These are phyloP conservation scores for Seira ritae DNA, from an alignment of 2,888 invertebrate genomes.

Conservation along the genomic window DNA sequence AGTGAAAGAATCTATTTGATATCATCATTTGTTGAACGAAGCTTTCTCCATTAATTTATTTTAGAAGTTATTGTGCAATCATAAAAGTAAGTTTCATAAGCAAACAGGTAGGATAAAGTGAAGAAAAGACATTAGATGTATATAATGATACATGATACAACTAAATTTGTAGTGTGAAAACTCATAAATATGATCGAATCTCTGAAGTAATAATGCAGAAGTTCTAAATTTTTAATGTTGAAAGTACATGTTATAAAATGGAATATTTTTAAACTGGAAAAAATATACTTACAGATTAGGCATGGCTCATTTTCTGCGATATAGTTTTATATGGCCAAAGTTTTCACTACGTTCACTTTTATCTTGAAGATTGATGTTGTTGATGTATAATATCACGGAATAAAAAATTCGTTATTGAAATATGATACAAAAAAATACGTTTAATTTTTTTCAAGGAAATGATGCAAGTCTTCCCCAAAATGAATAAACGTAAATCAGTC, in stretches of 20 bases:
- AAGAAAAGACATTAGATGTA: slow-evolving; percentile 3
- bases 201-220: slow-evolving; percentile 25
- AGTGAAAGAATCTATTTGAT: too few species aligned
- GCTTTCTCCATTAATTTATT: too few species aligned
- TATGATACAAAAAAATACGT: slow-evolving; percentile 1
- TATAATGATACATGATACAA: background rate
- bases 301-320: slow-evolving; percentile 3
- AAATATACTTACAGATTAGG: slow-evolving; percentile 5
- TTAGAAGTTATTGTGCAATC: too few species aligned
- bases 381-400: background rate
- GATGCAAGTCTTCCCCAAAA: slow-evolving; percentile 43
- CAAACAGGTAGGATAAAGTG: background rate
- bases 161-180: background rate
- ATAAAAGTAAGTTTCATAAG: too few species aligned
- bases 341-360: slow-evolving; percentile 11
- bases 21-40: too few species aligned
- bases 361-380: background rate
- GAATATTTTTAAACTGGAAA: slow-evolving; percentile 51
- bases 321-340: slow-evolving; percentile 18
- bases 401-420: slow-evolving; percentile 4
- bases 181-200: background rate
- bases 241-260: slow-evolving; percentile 40
- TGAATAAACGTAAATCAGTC: slow-evolving; percentile 15
- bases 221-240: slow-evolving; percentile 59
- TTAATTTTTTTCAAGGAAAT: background rate